phyloP scores from a whole-genome alignment of 2,113 vertebrate species.

The Tragelaphus scriptus region DNA sequence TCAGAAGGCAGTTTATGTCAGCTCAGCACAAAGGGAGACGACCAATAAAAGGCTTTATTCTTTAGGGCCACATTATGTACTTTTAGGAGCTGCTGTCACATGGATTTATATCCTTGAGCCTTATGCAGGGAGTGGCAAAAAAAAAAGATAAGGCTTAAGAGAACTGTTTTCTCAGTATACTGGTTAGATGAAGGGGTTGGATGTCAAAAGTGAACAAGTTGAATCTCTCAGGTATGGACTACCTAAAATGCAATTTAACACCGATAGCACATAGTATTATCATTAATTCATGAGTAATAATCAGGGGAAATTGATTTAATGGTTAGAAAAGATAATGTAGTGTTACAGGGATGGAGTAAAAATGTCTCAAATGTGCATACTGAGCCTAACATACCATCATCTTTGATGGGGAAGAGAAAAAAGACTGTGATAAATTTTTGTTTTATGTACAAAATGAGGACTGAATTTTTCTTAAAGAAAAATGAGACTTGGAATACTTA shows the following conservation, averaged over 20 bases:
- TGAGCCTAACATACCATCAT: background rate
- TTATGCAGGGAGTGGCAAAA: slow-evolving; percentile 27
- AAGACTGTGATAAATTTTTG: slow-evolving; percentile 2
- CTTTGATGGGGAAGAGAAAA: background rate
- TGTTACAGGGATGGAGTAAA: background rate
- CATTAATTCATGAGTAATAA: slow-evolving; percentile 61
- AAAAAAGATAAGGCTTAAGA: slow-evolving; percentile 63
- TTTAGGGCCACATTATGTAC: slow-evolving; percentile 49
- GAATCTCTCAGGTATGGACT: slow-evolving; percentile 73
- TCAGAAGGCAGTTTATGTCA: slow-evolving; percentile 78
- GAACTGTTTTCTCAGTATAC: slow-evolving; percentile 74
- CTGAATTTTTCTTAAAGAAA: background rate
- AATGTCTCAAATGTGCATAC: background rate
- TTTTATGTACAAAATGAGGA: background rate
- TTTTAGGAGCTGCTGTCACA: slow-evolving; percentile 59
- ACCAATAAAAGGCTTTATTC: slow-evolving; percentile 72
- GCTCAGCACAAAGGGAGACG: slow-evolving; percentile 75
- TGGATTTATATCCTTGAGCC: slow-evolving; percentile 11
- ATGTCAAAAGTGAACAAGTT: slow-evolving; percentile 51
- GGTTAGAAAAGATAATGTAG: slow-evolving; percentile 49
- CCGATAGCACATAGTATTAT: slow-evolving; percentile 62
- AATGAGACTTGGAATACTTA: background rate
- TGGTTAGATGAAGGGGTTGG: slow-evolving; percentile 78
- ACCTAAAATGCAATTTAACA: slow-evolving; percentile 73
- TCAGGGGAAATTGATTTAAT: slow-evolving; percentile 58